Conservation (phyloP, 2,797 vertebrate species). For the Mormyrus proboscirostris region DNA sequence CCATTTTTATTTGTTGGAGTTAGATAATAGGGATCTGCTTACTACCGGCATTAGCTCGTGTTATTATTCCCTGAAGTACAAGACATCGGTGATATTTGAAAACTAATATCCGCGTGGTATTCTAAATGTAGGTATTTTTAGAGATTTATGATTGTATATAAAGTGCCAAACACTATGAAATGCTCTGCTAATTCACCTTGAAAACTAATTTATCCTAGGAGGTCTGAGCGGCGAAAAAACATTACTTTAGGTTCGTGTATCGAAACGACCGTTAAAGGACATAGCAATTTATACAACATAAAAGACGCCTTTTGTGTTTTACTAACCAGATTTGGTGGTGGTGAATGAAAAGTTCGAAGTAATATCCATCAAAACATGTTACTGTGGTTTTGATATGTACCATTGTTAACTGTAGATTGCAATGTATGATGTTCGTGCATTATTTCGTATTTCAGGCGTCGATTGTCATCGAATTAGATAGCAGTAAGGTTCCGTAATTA, state of each 20-base stretch:
- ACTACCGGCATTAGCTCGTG: not conserved
- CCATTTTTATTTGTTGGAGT: not conserved
- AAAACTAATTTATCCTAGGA: conserved; percentile 14
- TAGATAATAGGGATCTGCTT: not conserved
- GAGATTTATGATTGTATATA: not conserved
- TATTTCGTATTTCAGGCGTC: not conserved
- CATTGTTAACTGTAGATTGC: not conserved
- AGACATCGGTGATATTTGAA: not conserved
- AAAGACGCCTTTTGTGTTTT: not conserved
- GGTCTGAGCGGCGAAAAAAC: conserved; percentile 7
- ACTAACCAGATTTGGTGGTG: not conserved
- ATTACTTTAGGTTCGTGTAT: not conserved
- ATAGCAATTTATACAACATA: not conserved
- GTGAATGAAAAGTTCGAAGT: not conserved
- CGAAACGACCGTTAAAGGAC: not conserved
- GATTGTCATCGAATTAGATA: not conserved
- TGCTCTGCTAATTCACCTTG: conserved; percentile 1
- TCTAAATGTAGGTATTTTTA: not conserved
- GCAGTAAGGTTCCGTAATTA: not conserved
- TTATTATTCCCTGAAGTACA: not conserved
- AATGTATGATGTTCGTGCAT: not conserved
- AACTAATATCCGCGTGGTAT: not conserved
- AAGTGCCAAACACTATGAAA: not conserved
- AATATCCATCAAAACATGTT: not conserved
- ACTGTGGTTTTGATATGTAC: not conserved